Evolutionary conservation across 2,113 vertebrate genomes (phyloP), one percentile per base, ranked within the genome.

Genomic region (Muntiacus reevesi): DNA sequence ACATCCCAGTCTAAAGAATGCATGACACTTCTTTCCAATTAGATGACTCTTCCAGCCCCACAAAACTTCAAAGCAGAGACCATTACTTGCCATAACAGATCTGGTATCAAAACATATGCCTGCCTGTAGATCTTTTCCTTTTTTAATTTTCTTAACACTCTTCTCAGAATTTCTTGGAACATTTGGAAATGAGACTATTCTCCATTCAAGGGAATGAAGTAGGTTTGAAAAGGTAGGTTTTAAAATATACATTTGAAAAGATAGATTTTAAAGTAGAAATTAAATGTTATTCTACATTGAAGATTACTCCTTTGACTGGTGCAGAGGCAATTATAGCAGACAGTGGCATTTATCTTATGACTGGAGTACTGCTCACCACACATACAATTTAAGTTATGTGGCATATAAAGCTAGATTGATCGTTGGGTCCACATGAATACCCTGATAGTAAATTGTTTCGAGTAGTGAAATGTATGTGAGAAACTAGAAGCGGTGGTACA

Each of bases 21-120:
- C 12, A 71, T 89, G 83, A 88, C 33, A 92, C 4, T 86, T 25
- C 50, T 67, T 93, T 79, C 60, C 57, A 87, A 15, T 45, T 21
- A 88, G 15, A 13, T 89, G 76, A 83, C 11, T 82, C 71, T 95
- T 96, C 19, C 4, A 60, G 47, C 5, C 67, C 45, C 1, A 12
- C 6, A 93, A 93, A 96, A 90, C 57, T 87, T 91, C 40, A 84
- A 83, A 54, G 7, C 36, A 95, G 94, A 76, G 88, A 87, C 86
- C 40, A 87, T 1, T 79, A 55, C 2, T 50, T 86, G 78, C 25
- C 13, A 71, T 40, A 91, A 95, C 47, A 64, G n/a, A 97, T 55
- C 86, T 59, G 85, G 59, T 50, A 21, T 96, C 36, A 81, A n/a
- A 91, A 79, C 21, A 84, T 21, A 30, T 93, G 83, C 27, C 40